A percentile compares a stretch with the other conserved stretches of the same genome.
phyloP scores from a whole-genome alignment of 2,113 vertebrate species.

The Junco hyemalis region DNA sequence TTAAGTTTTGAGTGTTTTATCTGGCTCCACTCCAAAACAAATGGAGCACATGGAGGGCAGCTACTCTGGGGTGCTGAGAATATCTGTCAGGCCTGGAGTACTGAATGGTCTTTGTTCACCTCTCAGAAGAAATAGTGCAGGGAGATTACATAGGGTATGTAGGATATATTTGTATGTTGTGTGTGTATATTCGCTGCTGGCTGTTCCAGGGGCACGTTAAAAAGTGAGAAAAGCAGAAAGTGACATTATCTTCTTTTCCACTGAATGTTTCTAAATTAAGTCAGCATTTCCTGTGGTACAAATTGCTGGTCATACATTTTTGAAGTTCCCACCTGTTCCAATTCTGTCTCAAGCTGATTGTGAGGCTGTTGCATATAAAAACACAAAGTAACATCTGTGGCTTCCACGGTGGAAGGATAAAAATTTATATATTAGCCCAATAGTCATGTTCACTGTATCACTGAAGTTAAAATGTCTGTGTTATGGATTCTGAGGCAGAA shows the following conservation, averaged over 20 bases:
- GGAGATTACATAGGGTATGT: neutral
- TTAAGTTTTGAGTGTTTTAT: constrained; percentile 45
- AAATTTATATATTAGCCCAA: neutral
- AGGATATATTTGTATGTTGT: neutral
- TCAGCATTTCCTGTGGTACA: neutral
- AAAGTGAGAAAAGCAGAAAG: neutral
- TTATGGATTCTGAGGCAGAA: neutral
- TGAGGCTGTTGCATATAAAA: neutral
- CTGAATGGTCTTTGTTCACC: constrained; percentile 61
- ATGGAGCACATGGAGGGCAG: neutral
- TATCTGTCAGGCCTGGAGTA: constrained; percentile 39
- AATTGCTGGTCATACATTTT: neutral
- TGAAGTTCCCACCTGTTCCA: neutral
- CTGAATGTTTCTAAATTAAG: neutral
- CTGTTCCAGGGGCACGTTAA: neutral
- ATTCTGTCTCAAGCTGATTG: neutral
- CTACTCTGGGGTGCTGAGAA: constrained; percentile 19
- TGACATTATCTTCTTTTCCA: constrained; percentile 1
- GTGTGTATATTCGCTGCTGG: neutral
- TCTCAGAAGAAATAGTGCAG: constrained; percentile 7
- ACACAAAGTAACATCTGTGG: neutral
- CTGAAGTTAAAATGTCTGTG: neutral
- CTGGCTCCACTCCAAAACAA: constrained; percentile 69
- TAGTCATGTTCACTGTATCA: neutral
- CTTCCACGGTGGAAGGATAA: neutral